Conservation (phyloP, 1,140 invertebrate genomes). For the Drosophila nikananu region DNA sequence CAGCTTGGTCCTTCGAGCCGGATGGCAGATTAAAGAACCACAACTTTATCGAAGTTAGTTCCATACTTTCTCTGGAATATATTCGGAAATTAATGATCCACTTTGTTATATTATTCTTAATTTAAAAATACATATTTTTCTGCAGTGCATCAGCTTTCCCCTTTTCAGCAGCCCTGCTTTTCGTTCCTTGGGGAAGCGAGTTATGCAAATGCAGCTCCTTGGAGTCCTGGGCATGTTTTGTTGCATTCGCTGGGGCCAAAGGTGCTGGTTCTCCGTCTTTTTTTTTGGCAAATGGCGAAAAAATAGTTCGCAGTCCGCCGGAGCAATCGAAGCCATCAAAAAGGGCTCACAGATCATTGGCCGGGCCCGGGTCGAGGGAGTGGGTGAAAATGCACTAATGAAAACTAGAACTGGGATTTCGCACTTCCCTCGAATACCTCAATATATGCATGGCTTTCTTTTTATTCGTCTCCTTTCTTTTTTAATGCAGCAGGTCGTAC, state of each 20-base stretch:
- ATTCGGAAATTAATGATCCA: neutral
- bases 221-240: constrained; percentile 55
- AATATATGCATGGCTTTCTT: constrained; percentile 22
- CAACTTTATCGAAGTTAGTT: neutral
- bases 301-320: constrained; percentile 62
- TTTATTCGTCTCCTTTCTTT: neutral
- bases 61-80: neutral
- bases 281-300: constrained; percentile 68
- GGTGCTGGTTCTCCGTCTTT: constrained; percentile 51
- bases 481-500: constrained; percentile 3
- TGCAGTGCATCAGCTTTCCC: constrained; percentile 16
- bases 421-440: constrained; percentile 24
- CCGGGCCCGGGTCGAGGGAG: constrained; percentile 4
- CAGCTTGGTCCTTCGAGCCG: neutral
- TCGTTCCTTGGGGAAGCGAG: constrained; percentile 47
- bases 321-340: constrained; percentile 52
- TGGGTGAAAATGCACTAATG: constrained; percentile 46
- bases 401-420: constrained; percentile 58
- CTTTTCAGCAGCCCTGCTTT: constrained; percentile 29
- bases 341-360: constrained; percentile 66
- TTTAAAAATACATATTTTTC: neutral
- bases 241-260: constrained; percentile 52
- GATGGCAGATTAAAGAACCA: neutral
- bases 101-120: neutral
- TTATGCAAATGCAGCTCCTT: constrained; percentile 71